Conservation (phyloP, 2,888 invertebrate species). For the Lasioglossum oenotherae region DNA sequence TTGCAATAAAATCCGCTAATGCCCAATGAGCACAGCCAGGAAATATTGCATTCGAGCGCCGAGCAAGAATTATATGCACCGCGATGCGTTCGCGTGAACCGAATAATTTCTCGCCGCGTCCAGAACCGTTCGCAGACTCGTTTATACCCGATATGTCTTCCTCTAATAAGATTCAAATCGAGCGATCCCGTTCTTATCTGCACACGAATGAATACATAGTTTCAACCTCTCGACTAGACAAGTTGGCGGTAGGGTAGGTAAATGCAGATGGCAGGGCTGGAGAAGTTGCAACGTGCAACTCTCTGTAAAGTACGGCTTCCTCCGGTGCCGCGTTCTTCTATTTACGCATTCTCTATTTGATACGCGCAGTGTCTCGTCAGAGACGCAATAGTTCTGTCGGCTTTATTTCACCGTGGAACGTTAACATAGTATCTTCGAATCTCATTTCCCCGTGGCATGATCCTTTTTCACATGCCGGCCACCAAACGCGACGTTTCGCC, state of each 20-base stretch:
- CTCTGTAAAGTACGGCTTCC: neutral
- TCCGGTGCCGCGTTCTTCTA: neutral
- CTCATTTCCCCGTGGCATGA: neutral
- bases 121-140: neutral
- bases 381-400: constrained; percentile 1
- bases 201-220: neutral
- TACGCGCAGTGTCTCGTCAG: neutral
- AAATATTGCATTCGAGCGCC: neutral
- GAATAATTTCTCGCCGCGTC: neutral
- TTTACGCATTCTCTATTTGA: neutral
- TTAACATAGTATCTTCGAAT: neutral
- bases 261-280: neutral
- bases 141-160: neutral
- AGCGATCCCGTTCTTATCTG: neutral
- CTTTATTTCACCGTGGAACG: neutral
- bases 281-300: neutral
- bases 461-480: neutral
- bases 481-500: constrained; percentile 3
- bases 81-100: neutral
- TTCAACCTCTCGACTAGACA: neutral
- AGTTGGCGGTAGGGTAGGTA: neutral
- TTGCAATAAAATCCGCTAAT: neutral
- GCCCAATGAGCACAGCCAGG: neutral
- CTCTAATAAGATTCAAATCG: constrained; percentile 2
- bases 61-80: neutral